phyloP scores from a whole-genome alignment of 2,888 invertebrate species.

The Epistrophe grossulariae region DNA sequence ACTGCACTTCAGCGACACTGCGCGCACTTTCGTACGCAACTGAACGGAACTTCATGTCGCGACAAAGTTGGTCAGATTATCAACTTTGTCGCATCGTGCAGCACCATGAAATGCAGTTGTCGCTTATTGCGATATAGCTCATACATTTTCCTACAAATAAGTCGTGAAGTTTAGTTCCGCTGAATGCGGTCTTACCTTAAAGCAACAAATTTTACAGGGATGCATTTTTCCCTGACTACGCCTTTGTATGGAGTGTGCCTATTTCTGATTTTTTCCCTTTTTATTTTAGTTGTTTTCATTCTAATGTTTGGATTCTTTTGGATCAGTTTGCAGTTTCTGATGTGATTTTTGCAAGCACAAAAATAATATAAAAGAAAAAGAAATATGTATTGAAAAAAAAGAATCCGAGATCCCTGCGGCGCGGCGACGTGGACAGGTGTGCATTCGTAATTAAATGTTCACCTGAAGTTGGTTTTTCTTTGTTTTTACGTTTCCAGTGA shows the following conservation, averaged over 20 bases:
- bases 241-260: slow-evolving; percentile 46
- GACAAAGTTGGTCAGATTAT: no score
- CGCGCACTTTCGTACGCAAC: no score
- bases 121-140: no score
- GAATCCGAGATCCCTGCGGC: slow-evolving; percentile 55
- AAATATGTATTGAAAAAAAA: background rate
- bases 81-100: no score
- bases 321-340: background rate
- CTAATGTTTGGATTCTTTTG: slow-evolving; percentile 15
- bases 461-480: slow-evolving; percentile 43
- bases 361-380: background rate
- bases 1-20: no score
- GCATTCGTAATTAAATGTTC: slow-evolving; percentile 73
- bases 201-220: no score
- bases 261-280: background rate
- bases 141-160: no score
- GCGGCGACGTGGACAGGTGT: slow-evolving; percentile 69
- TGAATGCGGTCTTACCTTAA: no score
- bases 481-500: slow-evolving; percentile 51
- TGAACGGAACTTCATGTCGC: no score
- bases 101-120: no score
- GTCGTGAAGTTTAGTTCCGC: no score
- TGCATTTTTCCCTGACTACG: background rate
- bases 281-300: slow-evolving; percentile 45
- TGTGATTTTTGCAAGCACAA: background rate